Conservation (phyloP, 30 jellyfish, hydroid and myxozoan genomes). For the Aurelia sp. region DNA sequence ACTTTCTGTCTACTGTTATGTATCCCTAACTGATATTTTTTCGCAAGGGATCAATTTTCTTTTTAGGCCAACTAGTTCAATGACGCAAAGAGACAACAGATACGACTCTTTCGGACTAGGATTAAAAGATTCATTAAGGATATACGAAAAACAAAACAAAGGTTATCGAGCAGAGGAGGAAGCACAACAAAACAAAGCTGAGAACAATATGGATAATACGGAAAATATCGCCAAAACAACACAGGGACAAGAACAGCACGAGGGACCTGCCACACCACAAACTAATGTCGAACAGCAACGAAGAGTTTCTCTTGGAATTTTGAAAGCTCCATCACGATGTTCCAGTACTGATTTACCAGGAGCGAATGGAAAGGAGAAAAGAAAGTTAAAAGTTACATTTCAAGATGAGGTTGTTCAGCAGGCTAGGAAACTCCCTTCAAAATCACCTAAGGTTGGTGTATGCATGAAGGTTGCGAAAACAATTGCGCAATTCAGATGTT, state of each 20-base stretch:
- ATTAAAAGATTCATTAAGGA: background rate
- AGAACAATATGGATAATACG: background rate
- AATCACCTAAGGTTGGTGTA: too few relatives aligned
- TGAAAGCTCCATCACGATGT: conserved; percentile 51
- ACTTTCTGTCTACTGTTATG: too few relatives aligned
- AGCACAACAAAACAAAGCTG: background rate
- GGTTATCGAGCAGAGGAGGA: background rate
- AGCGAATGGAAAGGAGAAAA: conserved; percentile 15
- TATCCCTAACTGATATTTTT: too few relatives aligned
- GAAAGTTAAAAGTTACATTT: conserved; percentile 41
- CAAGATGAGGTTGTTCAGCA: conserved; percentile 28
- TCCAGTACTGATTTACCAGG: conserved; percentile 31
- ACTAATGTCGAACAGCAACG: conserved; percentile 17
- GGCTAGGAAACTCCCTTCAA: background rate
- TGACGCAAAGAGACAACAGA: too few relatives aligned
- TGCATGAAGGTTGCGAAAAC: too few relatives aligned
- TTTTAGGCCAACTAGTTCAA: too few relatives aligned
- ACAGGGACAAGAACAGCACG: background rate
- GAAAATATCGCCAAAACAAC: background rate
- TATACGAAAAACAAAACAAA: background rate
- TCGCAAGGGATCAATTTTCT: too few relatives aligned
- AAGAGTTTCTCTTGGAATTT: conserved; percentile 35
- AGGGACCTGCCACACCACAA: background rate
- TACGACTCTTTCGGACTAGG: background rate
- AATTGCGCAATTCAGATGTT: too few relatives aligned